phyloP scores from a whole-genome alignment of 2,113 vertebrate genomes.

The Silurus asotus region DNA sequence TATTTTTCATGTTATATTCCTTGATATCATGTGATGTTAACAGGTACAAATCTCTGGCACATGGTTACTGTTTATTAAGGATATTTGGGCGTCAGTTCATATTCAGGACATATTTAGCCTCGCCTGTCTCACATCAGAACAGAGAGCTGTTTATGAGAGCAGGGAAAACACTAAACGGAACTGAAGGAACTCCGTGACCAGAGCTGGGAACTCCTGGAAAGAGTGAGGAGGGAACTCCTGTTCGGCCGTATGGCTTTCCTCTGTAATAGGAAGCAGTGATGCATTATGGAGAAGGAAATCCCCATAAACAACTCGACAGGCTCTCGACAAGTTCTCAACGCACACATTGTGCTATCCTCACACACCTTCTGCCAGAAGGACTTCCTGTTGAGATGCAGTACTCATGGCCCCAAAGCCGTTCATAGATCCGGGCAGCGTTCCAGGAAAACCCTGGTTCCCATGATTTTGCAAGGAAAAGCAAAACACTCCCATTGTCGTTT shows the following conservation, averaged over 20 bases:
- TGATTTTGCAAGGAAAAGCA: conserved; percentile 61
- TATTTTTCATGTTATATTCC: neutral
- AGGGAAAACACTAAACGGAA: neutral
- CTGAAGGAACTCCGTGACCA: neutral
- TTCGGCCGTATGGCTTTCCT: conserved; percentile 36
- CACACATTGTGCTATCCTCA: conserved; percentile 24
- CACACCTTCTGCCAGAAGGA: conserved; percentile 30
- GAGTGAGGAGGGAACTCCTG: conserved; percentile 62
- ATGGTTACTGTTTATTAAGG: neutral
- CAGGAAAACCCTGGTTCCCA: conserved; percentile 69
- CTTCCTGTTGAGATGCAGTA: conserved; percentile 58
- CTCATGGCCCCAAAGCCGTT: conserved; percentile 58
- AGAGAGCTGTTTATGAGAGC: neutral
- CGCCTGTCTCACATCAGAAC: neutral
- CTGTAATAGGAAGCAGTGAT: conserved; percentile 55
- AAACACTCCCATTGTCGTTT: conserved; percentile 63
- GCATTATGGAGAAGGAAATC: conserved; percentile 61
- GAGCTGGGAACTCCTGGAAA: conserved; percentile 32
- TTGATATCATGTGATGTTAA: neutral
- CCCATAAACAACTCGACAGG: conserved; percentile 56
- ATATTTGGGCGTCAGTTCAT: neutral
- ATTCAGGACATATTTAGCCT: neutral
- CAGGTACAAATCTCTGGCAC: neutral
- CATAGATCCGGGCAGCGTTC: conserved; percentile 60
- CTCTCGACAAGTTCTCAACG: conserved; percentile 13